Base-by-base conservation (phyloP, 2,113 vertebrate species). In the Lampris megalopsis region DNA sequence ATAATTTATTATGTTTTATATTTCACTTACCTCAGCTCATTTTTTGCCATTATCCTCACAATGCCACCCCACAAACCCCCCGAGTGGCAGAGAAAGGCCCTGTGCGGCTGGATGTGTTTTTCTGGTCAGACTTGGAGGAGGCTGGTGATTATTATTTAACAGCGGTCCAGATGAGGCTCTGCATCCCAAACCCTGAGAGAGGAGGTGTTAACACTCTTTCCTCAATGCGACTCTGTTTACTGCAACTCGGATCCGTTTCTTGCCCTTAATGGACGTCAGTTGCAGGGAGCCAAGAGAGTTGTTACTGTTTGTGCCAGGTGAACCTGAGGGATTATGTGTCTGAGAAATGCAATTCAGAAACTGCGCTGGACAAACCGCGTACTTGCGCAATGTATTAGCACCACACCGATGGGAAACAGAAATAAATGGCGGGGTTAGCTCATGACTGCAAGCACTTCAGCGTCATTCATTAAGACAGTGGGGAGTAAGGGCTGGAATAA, bases 51-150 rank as follows among this genome's bases (percentile, higher is more conserved):
- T 71, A 67, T 68, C 71, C 62, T 68, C 72, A 56, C 54, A 66
- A 50, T 38, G 24, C 40, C 43, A 24, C 8, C 0, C 40, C 48
- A 35, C 1, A 40, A n/a, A 60, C 42, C 50, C 52, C 49, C 41
- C 73, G 59, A 64, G 72, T 67, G 63, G 64, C 56, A 36, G 66
- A 68, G 75, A 79, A 70, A 57, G 66, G 65, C 50, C 60, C 37
- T 73, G 13, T 47, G 62, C 42, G 35, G 24, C 24, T 24, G 72
- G 64, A 74, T 59, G 48, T 75, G 75, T 89, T 88, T 90, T 91
- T 84, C 79, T 87, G 86, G 81, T 83, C 79, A 89, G 85, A 86
- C 80, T 79, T 63, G 6, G 57, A 82, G 81, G 83, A 88, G 80
- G 77, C 74, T 68, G 75, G 72, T 49, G 48, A 84, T 90, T 77